Evolutionary conservation across 1,140 invertebrate species (phyloP).

Genomic region (Bombus soroeensis): DNA sequence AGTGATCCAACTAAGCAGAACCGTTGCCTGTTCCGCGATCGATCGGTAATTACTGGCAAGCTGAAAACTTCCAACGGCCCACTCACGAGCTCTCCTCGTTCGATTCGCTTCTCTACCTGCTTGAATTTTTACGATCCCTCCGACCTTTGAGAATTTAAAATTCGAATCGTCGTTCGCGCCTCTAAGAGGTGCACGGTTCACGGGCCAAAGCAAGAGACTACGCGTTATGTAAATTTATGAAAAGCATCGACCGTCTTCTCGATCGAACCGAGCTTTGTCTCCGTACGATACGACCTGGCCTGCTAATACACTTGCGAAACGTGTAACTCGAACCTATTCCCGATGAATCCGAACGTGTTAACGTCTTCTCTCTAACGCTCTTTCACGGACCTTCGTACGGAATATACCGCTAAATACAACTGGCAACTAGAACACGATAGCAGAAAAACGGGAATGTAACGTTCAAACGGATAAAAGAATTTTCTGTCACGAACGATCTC

Average conservation of each 20-base stretch:
- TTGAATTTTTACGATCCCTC: neutral
- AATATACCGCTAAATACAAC: too few relatives aligned
- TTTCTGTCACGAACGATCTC: too few relatives aligned
- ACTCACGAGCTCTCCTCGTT: neutral
- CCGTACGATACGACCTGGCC: neutral
- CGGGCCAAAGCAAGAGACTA: neutral
- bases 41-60: conserved; percentile 60
- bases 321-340: neutral
- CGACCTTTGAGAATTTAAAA: neutral
- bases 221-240: neutral
- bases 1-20: neutral
- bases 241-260: neutral
- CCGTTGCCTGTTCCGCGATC: conserved; percentile 47
- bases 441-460: too few relatives aligned
- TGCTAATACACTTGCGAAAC: neutral
- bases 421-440: too few relatives aligned
- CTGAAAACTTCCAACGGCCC: conserved; percentile 42
- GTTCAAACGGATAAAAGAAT: too few relatives aligned
- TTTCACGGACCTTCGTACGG: fast-evolving
- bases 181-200: neutral
- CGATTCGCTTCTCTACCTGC: neutral
- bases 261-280: neutral
- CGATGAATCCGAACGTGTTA: neutral
- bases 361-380: neutral
- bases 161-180: neutral